Evolutionary conservation across 2,113 vertebrate genomes (phyloP), one percentile per base, ranked within the genome.

Genomic region (Penelope pileata): DNA sequence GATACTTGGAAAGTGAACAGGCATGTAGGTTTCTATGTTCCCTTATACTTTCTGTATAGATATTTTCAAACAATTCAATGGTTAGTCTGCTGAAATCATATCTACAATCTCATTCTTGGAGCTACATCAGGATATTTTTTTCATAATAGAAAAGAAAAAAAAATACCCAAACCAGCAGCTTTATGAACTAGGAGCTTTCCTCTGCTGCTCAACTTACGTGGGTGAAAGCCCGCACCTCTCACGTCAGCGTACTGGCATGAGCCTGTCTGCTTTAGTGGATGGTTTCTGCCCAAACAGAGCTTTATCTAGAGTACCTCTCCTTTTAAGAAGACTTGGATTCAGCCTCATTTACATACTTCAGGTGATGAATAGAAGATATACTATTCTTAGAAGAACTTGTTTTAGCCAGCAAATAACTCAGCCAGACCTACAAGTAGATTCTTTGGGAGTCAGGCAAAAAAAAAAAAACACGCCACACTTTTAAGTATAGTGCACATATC

Each of bases 261-360:
- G 34, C 60, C 56, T 87, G 70, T n/a, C 75, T 60, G 54, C 40
- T 58, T 48, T 91, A 32, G 19, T 18, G 45, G 70, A 62, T 19
- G 56, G 48, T 21, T 68, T 86, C 54, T 94, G 60, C 72, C 86
- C 76, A 92, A 90, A 81, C 21, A 86, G 64, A 86, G 51, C 51
- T 69, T 50, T 72, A 91, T 67, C 29, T 47, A 70, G 22, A 63
- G 80, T 30, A 51, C 38, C 56, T 78, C 86, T 93, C 68, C 83
- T 88, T 93, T 90, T 70, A 88, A 90, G 74, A 95, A 43, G 67
- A 88, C 67, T 86, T 96, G 88, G 72, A 94, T 70, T 92, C 69
- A 88, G 60, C 26, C 76, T 83, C 88, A 94, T 93, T 86, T 94
- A 90, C 92, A 94, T 59, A 90, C 83, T 59, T 92, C 80, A 95